Evolutionary conservation across 1,140 invertebrate species (phyloP), one percentile per base, ranked within the genome.

Genomic region (Drosophila gunungcola): DNA sequence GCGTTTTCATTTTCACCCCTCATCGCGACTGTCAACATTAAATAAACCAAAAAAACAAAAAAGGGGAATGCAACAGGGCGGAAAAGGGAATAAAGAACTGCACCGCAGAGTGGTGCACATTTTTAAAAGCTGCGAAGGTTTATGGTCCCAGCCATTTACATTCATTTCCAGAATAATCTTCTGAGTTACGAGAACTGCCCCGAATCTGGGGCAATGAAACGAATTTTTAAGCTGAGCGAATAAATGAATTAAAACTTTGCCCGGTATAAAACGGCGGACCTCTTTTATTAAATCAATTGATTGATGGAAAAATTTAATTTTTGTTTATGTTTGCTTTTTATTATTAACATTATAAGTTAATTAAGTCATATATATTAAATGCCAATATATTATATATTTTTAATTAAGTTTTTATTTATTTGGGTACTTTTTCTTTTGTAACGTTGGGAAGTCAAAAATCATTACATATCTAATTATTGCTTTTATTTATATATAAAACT

Each of bases 101-200:
- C 12, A 54, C 57, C 64, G 53, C 64, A 53, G 51, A 43, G 58
- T 45, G 58, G 41, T 51, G 45, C 72, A 41, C 70, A 41, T 74
- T 73, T 76, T 73, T 69, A 62, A 86, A 74, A 70, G 73, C 73
- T 85, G 60, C 52, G 51, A 60, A 62, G 73, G 68, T 82, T 84
- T 74, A 85, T 86, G 78, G 82, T 60, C 53, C 61, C 61, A 62
- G 61, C 82, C 68, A 85, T 85, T 85, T 88, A 85, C 83, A 85
- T 88, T 60, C 69, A 88, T 88, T 82, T 73, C 56, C 60, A 27
- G 73, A 58, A 84, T 79, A 62, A 76, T 73, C 60, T 58, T 55
- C 54, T 39, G 62, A 77, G 69, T 68, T 78, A 79, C 64, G 68
- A 34, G 21, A 41, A 13, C 25, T 57, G 51, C 9, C 29, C 36